These are phyloP conservation scores for Phasianus colchicus DNA, from an alignment of 2,113 vertebrate species.

Conservation along the genomic window DNA sequence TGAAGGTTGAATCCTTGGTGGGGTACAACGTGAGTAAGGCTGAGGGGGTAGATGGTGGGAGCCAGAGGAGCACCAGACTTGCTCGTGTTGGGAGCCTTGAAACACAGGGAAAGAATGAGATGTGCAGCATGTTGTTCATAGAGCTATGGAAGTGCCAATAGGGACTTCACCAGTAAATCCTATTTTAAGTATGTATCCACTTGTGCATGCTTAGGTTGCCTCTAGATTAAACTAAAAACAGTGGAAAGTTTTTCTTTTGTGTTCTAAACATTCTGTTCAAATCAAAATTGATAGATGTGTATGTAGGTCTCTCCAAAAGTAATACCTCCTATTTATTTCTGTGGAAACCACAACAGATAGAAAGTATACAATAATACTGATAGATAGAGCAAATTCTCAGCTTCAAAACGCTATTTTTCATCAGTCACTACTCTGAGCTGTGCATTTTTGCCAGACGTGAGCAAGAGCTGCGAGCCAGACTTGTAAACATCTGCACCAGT, in stretches of 20 bases:
- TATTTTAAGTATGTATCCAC: rapidly evolving
- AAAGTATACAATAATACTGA: too few relatives aligned
- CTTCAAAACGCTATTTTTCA: too few relatives aligned
- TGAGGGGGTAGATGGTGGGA: neutral
- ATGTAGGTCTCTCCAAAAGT: too few relatives aligned
- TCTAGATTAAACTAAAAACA: neutral
- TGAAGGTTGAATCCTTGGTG: rapidly evolving
- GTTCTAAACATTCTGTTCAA: neutral
- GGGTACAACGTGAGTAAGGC: neutral
- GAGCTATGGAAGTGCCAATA: rapidly evolving
- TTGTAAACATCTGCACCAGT: too few relatives aligned
- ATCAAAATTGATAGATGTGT: rapidly evolving
- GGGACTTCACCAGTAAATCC: neutral
- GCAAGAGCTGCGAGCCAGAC: too few relatives aligned
- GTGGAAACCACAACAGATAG: too few relatives aligned
- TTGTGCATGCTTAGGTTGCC: neutral
- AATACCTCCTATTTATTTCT: too few relatives aligned
- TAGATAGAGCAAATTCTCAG: too few relatives aligned
- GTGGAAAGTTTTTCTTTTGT: rapidly evolving
- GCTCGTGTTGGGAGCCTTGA: neutral
- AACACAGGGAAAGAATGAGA: neutral
- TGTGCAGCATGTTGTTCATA: neutral
- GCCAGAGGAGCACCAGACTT: neutral
- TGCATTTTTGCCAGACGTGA: too few relatives aligned
- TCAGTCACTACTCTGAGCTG: too few relatives aligned